Percentiles rank a stretch among this genome's conserved stretches.
phyloP scores from a whole-genome alignment of 2,113 vertebrate species.

The Paratilapia polleni region DNA sequence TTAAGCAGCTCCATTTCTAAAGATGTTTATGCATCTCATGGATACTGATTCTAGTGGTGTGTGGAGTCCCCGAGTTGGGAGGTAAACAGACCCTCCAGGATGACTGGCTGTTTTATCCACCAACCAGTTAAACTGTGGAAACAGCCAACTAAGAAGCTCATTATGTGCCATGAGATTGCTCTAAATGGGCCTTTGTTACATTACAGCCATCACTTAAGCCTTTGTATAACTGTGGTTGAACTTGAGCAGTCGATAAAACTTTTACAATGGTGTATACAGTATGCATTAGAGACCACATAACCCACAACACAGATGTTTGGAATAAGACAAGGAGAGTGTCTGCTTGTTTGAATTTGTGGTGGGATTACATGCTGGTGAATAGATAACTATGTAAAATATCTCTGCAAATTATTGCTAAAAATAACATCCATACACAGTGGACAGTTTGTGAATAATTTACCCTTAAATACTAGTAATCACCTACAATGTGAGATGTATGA shows the following conservation, averaged over 20 bases:
- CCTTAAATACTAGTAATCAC: not conserved
- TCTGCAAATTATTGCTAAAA: not conserved
- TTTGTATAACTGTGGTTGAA: slow-evolving; percentile 35
- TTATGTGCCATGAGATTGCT: slow-evolving; percentile 32
- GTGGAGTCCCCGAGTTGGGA: slow-evolving; percentile 5
- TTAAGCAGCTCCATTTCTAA: slow-evolving; percentile 53
- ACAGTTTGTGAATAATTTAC: not conserved
- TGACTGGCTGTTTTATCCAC: not conserved
- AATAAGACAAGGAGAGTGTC: not conserved
- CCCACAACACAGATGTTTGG: slow-evolving; percentile 22
- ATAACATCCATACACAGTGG: fast-evolving
- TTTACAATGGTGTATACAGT: slow-evolving; percentile 25
- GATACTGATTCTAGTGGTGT: slow-evolving; percentile 38
- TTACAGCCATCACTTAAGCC: slow-evolving; percentile 35
- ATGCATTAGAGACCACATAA: slow-evolving; percentile 39
- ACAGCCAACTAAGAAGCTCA: slow-evolving; percentile 46
- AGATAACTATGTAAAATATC: not conserved
- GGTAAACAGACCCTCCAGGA: slow-evolving; percentile 32
- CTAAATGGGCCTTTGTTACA: slow-evolving; percentile 46
- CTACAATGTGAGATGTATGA: not conserved
- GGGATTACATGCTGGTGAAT: not conserved
- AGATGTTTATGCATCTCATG: slow-evolving; percentile 57
- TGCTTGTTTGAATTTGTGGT: slow-evolving; percentile 9
- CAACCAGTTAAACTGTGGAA: slow-evolving; percentile 42
- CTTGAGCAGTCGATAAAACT: slow-evolving; percentile 44